Percentiles rank a stretch among this genome's conserved stretches.
These are phyloP conservation scores for Peromyscus polionotus DNA, from an alignment of 2,113 vertebrate species.

Conservation along the genomic window DNA sequence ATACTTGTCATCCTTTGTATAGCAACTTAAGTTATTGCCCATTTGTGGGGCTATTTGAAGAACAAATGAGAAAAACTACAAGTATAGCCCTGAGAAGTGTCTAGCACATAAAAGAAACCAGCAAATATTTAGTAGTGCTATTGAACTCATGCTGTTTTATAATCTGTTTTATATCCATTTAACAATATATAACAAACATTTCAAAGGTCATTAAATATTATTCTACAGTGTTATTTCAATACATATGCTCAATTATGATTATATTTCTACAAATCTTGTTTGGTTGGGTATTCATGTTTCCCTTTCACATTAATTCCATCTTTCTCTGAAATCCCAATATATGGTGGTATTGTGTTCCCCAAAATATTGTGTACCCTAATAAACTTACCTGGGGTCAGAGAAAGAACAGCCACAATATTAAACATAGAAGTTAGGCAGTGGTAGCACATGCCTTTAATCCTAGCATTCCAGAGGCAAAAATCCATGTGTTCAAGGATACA, in stretches of 20 bases:
- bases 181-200: neutral
- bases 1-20: neutral
- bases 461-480: no score
- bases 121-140: constrained; percentile 1
- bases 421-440: no score
- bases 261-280: neutral
- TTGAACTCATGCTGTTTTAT: constrained; percentile 14
- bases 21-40: neutral
- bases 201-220: neutral
- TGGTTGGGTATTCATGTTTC: neutral
- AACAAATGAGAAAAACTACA: constrained; percentile 10
- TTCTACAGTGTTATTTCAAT: constrained; percentile 9
- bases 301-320: neutral
- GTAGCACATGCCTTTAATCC: no score
- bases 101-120: neutral
- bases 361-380: no score
- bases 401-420: no score
- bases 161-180: constrained; percentile 17
- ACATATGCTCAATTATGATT: neutral
- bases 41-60: neutral
- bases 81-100: neutral
- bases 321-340: neutral
- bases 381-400: no score
- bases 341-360: no score
- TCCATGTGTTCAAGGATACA: no score